These are phyloP conservation scores for Colistium nudipinnis DNA, from an alignment of 2,113 vertebrate genomes.

Conservation along the genomic window DNA sequence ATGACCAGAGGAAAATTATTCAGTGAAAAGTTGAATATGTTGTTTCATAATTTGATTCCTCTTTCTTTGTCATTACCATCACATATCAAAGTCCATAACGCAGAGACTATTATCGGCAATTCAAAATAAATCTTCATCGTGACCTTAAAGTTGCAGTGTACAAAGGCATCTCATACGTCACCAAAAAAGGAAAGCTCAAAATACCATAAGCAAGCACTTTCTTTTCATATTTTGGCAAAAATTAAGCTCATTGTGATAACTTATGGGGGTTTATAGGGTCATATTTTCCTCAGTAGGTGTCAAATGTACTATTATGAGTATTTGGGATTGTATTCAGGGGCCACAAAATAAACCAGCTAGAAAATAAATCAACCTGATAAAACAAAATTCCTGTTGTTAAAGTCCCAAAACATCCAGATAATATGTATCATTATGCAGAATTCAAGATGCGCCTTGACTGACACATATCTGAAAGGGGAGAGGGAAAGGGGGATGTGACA, in stretches of 20 bases:
- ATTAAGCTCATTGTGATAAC: constrained; percentile 11
- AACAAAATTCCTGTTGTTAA: background rate
- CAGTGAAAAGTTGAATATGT: no score
- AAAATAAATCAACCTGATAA: background rate
- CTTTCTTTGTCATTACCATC: no score
- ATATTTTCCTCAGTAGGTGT: background rate
- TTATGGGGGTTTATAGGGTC: background rate
- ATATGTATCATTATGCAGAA: no score
- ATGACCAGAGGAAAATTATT: background rate
- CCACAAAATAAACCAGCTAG: background rate
- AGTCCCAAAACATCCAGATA: background rate
- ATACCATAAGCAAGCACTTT: no score
- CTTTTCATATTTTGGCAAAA: background rate
- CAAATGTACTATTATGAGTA: background rate
- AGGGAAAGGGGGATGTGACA: background rate
- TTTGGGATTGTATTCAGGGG: background rate
- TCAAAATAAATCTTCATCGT: no score
- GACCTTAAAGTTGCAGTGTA: no score
- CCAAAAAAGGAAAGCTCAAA: no score
- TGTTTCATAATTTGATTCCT: no score
- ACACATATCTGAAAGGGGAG: background rate
- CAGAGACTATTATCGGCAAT: no score
- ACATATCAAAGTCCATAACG: no score
- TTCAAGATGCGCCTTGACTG: background rate
- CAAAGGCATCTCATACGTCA: no score